Conservation (phyloP, 2,113 vertebrate species). For the Galeopterus variegatus region DNA sequence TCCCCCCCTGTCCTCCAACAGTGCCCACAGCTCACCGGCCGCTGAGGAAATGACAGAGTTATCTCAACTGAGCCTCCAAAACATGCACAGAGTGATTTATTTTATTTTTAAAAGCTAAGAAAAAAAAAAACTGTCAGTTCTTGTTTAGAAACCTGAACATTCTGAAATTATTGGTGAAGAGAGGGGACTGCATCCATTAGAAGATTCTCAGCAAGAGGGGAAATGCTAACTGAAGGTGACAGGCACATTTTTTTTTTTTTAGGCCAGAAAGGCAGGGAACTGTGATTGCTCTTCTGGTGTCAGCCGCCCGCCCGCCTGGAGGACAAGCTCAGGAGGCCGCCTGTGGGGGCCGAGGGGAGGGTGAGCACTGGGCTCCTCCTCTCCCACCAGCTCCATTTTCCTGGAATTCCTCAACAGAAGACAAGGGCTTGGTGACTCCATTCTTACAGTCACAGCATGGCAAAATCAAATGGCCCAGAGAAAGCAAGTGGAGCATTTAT, state of each 20-base stretch:
- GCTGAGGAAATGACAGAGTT: slow-evolving; percentile 51
- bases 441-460: not conserved
- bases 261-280: no score
- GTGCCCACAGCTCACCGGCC: not conserved
- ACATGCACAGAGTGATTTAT: not conserved
- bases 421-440: not conserved
- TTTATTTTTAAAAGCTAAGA: slow-evolving; percentile 59
- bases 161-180: slow-evolving; percentile 60
- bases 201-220: not conserved
- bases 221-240: slow-evolving; percentile 70
- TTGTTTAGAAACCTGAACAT: slow-evolving; percentile 71
- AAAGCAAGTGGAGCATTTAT: not conserved
- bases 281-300: slow-evolving; percentile 67
- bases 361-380: fast-evolving
- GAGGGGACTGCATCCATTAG: not conserved
- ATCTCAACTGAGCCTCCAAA: not conserved
- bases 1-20: not conserved
- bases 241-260: not conserved
- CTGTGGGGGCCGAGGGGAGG: not conserved
- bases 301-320: not conserved
- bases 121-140: slow-evolving; percentile 54
- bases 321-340: not conserved
- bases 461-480: not conserved
- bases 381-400: not conserved
- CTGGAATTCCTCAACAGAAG: not conserved